These are phyloP conservation scores for Puffinus mauretanicus DNA, from an alignment of 2,113 vertebrate species.

Conservation along the genomic window DNA sequence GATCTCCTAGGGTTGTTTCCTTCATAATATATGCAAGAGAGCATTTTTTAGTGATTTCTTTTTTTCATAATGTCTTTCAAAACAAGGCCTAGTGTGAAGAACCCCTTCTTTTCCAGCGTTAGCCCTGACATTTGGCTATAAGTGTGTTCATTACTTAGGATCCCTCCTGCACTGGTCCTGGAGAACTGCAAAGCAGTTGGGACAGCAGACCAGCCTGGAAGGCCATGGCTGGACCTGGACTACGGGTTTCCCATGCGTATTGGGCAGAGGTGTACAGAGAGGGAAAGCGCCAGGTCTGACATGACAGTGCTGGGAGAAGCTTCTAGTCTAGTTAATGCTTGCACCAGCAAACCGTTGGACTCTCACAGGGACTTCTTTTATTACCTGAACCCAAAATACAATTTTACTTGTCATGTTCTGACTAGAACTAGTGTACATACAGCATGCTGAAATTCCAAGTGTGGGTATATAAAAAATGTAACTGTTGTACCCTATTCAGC, in stretches of 20 bases:
- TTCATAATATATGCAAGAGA: not conserved
- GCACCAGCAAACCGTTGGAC: not conserved
- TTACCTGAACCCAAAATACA: not conserved
- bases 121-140: not conserved
- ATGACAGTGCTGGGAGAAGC: not conserved
- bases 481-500: not conserved
- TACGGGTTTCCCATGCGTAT: fast-evolving
- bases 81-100: not conserved
- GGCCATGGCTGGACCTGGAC: not conserved
- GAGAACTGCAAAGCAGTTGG: not conserved
- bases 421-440: not conserved
- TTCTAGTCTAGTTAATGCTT: not conserved
- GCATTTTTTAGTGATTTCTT: not conserved
- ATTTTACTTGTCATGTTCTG: not conserved
- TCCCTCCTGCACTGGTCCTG: not conserved
- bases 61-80: not conserved
- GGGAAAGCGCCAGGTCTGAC: not conserved
- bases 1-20: not conserved
- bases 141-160: not conserved
- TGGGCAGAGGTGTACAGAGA: not conserved
- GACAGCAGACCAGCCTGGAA: not conserved
- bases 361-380: not conserved
- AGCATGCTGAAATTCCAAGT: not conserved
- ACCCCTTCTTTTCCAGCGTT: not conserved
- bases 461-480: not conserved